Evolutionary conservation across 2,888 invertebrate species (phyloP).

Genomic region (Rhingia campestris): DNA sequence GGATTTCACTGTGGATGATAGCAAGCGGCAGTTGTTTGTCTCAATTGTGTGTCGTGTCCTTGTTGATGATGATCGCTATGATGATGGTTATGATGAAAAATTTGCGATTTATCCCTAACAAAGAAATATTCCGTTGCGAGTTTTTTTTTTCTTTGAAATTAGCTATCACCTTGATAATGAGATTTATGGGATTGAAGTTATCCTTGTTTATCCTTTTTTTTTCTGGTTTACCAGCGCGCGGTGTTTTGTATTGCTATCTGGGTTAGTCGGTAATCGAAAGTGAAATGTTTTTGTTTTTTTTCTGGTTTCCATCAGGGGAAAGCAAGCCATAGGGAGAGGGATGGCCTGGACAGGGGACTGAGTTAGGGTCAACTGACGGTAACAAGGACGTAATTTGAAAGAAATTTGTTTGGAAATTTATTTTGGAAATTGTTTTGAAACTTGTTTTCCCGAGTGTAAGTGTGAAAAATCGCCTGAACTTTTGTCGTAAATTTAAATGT

Average conservation of each 20-base stretch:
- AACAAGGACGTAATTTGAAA: conserved; percentile 9
- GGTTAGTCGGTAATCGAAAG: conserved; percentile 61
- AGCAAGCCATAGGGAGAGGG: not conserved
- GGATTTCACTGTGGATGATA: not conserved
- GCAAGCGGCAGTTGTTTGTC: conserved; percentile 38
- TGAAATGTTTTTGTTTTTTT: conserved; percentile 65
- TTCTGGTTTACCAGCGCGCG: conserved; percentile 9
- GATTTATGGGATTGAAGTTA: conserved; percentile 66
- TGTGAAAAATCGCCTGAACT: conserved; percentile 17
- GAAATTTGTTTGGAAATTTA: not conserved
- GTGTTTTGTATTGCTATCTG: conserved; percentile 27
- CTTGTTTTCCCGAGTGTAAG: conserved; percentile 11
- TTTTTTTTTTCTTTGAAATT: conserved; percentile 56
- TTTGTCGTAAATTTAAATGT: conserved; percentile 18
- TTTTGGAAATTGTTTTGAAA: conserved; percentile 1
- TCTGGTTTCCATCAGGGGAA: conserved; percentile 17
- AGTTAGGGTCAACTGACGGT: not conserved
- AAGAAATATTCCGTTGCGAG: conserved; percentile 57
- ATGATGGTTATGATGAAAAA: conserved; percentile 51
- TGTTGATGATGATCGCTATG: conserved; percentile 65
- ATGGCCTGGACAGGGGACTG: not conserved
- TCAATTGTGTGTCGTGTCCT: conserved; percentile 53
- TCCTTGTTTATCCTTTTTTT: conserved; percentile 56
- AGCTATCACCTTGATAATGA: conserved; percentile 71
- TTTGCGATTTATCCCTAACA: conserved; percentile 45